Evolutionary conservation across 2,113 vertebrate species (phyloP).

Genomic region (Pseudopipra pipra): DNA sequence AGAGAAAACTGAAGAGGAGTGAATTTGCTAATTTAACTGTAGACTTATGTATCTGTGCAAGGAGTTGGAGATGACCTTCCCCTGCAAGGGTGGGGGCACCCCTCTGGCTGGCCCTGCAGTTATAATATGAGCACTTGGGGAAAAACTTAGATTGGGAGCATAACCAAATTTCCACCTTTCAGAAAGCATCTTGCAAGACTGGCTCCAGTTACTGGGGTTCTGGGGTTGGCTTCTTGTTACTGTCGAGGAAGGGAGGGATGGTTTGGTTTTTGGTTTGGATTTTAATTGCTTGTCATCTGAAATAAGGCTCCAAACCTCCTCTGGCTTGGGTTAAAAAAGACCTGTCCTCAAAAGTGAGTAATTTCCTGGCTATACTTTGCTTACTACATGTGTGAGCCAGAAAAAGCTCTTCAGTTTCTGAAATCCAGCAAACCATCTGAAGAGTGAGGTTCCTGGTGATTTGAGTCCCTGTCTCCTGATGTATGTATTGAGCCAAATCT

Average conservation of each 20-base stretch:
- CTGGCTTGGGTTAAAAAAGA: background rate
- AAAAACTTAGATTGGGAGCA: background rate
- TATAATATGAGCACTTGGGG: background rate
- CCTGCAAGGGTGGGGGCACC: background rate
- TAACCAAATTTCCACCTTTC: background rate
- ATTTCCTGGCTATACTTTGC: background rate
- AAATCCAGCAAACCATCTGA: background rate
- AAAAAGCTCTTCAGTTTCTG: background rate
- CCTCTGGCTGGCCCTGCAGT: background rate
- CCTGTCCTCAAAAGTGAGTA: background rate
- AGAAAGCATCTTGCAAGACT: background rate
- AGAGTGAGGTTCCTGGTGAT: background rate
- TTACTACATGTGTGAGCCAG: background rate
- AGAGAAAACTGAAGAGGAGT: background rate
- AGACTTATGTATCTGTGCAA: background rate
- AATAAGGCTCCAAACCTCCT: background rate
- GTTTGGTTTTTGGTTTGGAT: background rate
- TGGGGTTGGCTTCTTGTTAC: background rate
- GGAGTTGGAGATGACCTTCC: background rate
- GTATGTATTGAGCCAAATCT: background rate
- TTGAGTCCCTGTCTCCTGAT: background rate
- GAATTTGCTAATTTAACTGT: background rate
- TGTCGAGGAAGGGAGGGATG: background rate
- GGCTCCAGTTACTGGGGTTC: background rate
- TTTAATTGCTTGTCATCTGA: background rate